Evolutionary conservation across 2,888 invertebrate species (phyloP).

Genomic region (Exocentrus adspersus): DNA sequence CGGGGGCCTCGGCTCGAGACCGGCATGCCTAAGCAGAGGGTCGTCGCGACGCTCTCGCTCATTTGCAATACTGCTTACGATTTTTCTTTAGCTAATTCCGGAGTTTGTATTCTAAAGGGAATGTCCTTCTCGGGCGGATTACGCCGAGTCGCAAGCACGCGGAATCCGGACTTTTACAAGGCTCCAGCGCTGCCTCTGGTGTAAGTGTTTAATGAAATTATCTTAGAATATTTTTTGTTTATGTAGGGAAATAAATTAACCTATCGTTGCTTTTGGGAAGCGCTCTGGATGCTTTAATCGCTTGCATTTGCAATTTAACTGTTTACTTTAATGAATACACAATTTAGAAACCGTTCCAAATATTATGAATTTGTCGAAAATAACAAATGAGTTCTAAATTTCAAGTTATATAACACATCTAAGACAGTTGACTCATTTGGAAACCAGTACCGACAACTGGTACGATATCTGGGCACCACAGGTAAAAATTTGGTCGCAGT

Average conservation of each 20-base stretch:
- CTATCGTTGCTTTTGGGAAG: not conserved
- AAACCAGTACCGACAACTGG: too few species aligned
- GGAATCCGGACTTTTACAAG: too few species aligned
- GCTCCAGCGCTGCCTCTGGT: too few species aligned
- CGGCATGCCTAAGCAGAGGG: constrained; percentile 56
- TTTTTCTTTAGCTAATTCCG: constrained; percentile 59
- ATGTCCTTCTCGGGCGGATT: constrained; percentile 53
- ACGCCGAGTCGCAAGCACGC: too few species aligned
- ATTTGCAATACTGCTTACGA: constrained; percentile 55
- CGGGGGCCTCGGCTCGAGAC: constrained; percentile 53
- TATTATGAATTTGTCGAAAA: not conserved
- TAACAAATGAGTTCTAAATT: constrained; percentile 5
- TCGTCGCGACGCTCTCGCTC: constrained; percentile 51
- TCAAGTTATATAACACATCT: not conserved
- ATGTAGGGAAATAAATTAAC: too few species aligned
- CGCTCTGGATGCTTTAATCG: not conserved
- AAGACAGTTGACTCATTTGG: not conserved
- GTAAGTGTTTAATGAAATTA: too few species aligned
- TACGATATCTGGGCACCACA: too few species aligned
- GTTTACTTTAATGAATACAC: not conserved
- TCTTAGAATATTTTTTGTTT: too few species aligned
- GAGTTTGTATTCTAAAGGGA: constrained; percentile 59
- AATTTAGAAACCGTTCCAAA: not conserved
- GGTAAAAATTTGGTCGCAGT: too few species aligned
- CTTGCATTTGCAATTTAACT: not conserved